Evolutionary conservation across 1,140 invertebrate species (phyloP).

Genomic region (Pectinophora gossypiella): DNA sequence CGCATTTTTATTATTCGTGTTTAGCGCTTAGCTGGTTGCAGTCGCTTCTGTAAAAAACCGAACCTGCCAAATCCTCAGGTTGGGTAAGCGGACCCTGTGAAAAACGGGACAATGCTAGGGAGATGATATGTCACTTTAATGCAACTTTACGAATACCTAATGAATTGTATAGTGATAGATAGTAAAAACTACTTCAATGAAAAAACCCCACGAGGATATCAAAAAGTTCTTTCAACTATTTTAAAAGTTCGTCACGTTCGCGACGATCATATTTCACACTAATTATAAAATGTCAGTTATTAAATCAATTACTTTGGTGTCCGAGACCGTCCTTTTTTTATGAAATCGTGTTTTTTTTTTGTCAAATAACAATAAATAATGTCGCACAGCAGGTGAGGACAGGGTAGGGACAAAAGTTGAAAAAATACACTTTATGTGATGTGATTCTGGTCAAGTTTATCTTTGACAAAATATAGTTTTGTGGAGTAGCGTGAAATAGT

Average conservation of each 20-base stretch:
- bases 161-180: no score
- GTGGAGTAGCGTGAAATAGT: slow-evolving; percentile 63
- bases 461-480: slow-evolving; percentile 60
- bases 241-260: not conserved
- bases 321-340: slow-evolving; percentile 2
- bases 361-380: slow-evolving; percentile 63
- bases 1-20: no score
- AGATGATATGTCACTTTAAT: no score
- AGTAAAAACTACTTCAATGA: no score
- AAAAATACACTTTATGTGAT: slow-evolving; percentile 48
- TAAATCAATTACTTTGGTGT: slow-evolving; percentile 54
- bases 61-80: no score
- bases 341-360: slow-evolving; percentile 19
- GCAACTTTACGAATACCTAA: no score
- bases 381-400: slow-evolving; percentile 59
- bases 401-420: slow-evolving; percentile 33
- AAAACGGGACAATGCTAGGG: no score
- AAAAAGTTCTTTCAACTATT: no score
- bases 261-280: slow-evolving; percentile 60
- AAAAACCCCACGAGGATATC: no score
- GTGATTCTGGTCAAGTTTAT: slow-evolving; percentile 65
- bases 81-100: no score
- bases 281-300: slow-evolving; percentile 64
- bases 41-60: no score
- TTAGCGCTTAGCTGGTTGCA: no score